Evolutionary conservation across 1,140 invertebrate species (phyloP).

Genomic region (Coptotermes formosanus): DNA sequence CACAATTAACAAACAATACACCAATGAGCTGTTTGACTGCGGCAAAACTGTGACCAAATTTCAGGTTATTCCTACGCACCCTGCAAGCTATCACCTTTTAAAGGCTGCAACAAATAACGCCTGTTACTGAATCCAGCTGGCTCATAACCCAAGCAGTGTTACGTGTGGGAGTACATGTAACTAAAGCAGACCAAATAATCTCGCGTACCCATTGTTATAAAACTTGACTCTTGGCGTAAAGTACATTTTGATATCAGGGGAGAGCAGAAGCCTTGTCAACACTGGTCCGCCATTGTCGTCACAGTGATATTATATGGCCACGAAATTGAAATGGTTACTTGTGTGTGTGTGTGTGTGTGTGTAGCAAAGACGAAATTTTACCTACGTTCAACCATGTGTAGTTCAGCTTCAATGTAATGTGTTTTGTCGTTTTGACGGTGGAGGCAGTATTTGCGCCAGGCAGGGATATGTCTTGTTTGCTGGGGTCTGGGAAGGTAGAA

Average conservation of each 20-base stretch:
- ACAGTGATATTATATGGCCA: neutral
- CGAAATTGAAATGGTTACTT: constrained; percentile 6
- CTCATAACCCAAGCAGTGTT: neutral
- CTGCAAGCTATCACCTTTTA: too few relatives aligned
- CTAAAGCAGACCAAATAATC: neutral
- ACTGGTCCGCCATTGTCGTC: neutral
- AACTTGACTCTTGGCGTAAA: neutral
- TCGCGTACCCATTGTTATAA: neutral
- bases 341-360: too few relatives aligned
- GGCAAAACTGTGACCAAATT: too few relatives aligned
- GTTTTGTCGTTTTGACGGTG: neutral
- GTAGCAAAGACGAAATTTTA: too few relatives aligned
- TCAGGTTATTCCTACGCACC: too few relatives aligned
- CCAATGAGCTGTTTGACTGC: too few relatives aligned
- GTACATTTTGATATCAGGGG: neutral
- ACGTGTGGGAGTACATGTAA: neutral
- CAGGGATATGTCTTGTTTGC: neutral
- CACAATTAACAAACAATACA: too few relatives aligned
- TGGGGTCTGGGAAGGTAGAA: too few relatives aligned
- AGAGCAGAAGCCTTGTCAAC: neutral
- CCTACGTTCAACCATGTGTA: neutral
- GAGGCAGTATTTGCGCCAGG: neutral
- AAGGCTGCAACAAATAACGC: too few relatives aligned
- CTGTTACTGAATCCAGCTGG: too few relatives aligned
- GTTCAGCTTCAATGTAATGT: neutral